These are phyloP conservation scores for Nematolebias whitei DNA, from an alignment of 2,113 vertebrate genomes.

Conservation along the genomic window DNA sequence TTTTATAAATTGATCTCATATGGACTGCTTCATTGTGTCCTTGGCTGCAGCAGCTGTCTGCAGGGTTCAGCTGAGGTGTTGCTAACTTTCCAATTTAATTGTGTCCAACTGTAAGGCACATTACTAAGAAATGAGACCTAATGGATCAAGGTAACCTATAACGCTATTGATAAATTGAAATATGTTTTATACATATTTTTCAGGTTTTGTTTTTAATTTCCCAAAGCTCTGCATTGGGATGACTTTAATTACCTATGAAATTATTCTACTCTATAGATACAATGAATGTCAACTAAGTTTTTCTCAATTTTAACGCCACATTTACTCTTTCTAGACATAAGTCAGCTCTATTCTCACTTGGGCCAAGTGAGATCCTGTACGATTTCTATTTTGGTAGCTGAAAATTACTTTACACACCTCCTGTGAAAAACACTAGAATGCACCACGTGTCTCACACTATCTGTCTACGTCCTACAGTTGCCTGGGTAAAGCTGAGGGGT, in stretches of 20 bases:
- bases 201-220: constrained; percentile 22
- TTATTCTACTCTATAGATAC: constrained; percentile 14
- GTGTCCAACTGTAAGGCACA: constrained; percentile 67
- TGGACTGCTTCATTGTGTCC: constrained; percentile 5
- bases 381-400: constrained; percentile 69
- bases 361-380: constrained; percentile 60
- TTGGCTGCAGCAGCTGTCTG: constrained; percentile 56
- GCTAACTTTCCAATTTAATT: constrained; percentile 25
- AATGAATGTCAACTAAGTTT: constrained; percentile 20
- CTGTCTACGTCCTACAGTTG: constrained; percentile 37
- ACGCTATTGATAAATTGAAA: too few relatives aligned
- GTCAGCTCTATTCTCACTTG: constrained; percentile 70
- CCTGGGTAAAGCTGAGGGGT: constrained; percentile 56
- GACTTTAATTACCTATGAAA: constrained; percentile 13
- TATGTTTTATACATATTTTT: too few relatives aligned
- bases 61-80: constrained; percentile 29
- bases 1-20: constrained; percentile 12
- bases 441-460: constrained; percentile 60
- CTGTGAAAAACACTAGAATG: constrained; percentile 45
- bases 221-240: constrained; percentile 28
- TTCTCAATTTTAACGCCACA: constrained; percentile 18
- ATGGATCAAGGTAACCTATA: constrained; percentile 19
- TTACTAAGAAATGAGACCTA: constrained; percentile 43
- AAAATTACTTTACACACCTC: constrained; percentile 66
- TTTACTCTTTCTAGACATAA: constrained; percentile 31